These are phyloP conservation scores for Macrochelys suwanniensis DNA, from an alignment of 2,797 vertebrate genomes.

Conservation along the genomic window DNA sequence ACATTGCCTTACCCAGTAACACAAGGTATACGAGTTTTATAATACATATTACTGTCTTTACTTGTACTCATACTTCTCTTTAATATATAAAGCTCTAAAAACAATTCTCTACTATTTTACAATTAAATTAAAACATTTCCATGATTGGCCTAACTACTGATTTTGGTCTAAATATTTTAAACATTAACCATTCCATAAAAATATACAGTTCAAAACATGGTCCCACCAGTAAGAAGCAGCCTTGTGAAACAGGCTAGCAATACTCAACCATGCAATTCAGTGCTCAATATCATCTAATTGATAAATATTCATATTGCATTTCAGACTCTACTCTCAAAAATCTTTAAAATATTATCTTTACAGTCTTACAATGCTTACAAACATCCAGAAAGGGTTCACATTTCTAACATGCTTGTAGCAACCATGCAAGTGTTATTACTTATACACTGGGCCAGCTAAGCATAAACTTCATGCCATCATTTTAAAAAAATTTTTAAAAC, in stretches of 20 bases:
- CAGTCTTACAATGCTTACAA: conserved; percentile 74
- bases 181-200: conserved; percentile 79
- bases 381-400: conserved; percentile 73
- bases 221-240: conserved; percentile 65
- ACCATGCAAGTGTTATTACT: conserved; percentile 33
- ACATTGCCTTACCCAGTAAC: conserved; percentile 40
- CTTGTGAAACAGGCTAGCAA: conserved; percentile 52
- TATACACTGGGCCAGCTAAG: conserved; percentile 35
- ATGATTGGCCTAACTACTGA: conserved; percentile 74
- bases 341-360: conserved; percentile 59
- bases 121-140: conserved; percentile 83
- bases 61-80: conserved; percentile 70
- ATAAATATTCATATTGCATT: conserved; percentile 77
- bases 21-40: conserved; percentile 53
- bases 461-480: conserved; percentile 27
- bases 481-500: conserved; percentile 22
- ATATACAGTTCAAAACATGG: conserved; percentile 74
- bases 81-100: conserved; percentile 80
- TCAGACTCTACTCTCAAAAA: conserved; percentile 59
- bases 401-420: conserved; percentile 65
- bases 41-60: conserved; percentile 60
- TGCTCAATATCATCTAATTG: conserved; percentile 76
- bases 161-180: conserved; percentile 82
- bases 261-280: conserved; percentile 79
- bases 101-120: conserved; percentile 77